Conservation (phyloP, 2,888 invertebrate genomes). For the Colostygia pectinataria region DNA sequence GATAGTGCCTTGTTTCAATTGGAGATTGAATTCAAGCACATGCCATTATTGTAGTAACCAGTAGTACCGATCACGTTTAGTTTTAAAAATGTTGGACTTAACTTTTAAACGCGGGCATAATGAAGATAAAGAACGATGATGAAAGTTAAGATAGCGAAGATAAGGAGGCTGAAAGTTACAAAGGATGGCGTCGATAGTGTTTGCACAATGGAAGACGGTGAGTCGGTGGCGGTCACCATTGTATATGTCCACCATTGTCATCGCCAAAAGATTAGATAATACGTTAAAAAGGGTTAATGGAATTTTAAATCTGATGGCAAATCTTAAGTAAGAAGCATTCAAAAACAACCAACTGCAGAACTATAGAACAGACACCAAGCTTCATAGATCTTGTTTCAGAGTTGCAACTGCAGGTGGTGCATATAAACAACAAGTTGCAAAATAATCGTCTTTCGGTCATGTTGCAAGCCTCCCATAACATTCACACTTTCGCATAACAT, state of each 20-base stretch:
- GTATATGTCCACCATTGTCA: not conserved
- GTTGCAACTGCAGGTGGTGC: no score
- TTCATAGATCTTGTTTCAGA: no score
- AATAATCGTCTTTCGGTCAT: no score
- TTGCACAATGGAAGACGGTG: not conserved
- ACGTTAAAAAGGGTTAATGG: not conserved
- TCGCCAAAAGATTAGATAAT: not conserved
- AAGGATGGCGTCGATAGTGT: not conserved
- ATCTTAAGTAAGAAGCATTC: no score
- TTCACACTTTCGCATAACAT: no score
- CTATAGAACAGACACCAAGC: no score
- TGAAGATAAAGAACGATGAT: conserved; percentile 7
- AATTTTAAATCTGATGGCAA: not conserved
- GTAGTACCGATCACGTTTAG: no score
- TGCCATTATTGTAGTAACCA: not conserved
- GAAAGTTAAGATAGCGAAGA: conserved; percentile 26
- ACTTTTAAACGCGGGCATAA: no score
- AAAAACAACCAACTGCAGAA: no score
- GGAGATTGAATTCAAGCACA: not conserved
- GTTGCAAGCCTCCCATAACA: no score
- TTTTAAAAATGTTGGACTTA: no score
- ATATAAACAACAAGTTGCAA: no score
- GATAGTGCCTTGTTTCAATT: not conserved
- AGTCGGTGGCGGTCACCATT: not conserved
- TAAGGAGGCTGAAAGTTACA: not conserved